These are phyloP conservation scores for Pterois miles DNA, from an alignment of 2,797 vertebrate genomes.

Conservation along the genomic window DNA sequence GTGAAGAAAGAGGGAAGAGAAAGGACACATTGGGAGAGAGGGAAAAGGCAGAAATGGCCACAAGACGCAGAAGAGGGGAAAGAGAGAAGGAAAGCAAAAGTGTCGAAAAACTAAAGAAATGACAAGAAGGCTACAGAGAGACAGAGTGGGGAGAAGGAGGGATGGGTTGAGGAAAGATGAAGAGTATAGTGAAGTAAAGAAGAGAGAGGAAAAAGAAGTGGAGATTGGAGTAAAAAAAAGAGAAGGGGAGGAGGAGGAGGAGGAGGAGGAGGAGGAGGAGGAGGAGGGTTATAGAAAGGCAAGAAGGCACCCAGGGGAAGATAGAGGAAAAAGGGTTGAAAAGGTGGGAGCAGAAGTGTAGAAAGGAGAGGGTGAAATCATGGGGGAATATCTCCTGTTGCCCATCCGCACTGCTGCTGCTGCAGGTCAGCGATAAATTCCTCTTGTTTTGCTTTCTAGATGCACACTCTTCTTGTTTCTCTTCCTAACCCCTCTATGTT, in stretches of 20 bases:
- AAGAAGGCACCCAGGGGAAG: constrained; percentile 67
- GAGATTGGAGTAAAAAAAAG: constrained; percentile 36
- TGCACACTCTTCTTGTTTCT: constrained; percentile 44
- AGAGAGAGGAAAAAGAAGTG: constrained; percentile 20
- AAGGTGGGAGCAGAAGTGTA: constrained; percentile 77
- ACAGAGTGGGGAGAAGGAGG: not conserved
- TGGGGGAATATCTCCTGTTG: constrained; percentile 70
- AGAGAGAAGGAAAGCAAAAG: constrained; percentile 29
- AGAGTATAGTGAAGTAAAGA: constrained; percentile 22
- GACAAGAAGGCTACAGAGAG: constrained; percentile 30
- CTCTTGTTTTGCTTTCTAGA: constrained; percentile 71
- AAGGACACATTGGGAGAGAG: constrained; percentile 41
- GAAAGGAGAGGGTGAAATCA: constrained; percentile 71
- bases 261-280: constrained; percentile 11
- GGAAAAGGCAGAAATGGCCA: constrained; percentile 35
- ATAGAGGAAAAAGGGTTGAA: constrained; percentile 67
- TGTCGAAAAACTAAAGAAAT: constrained; percentile 44
- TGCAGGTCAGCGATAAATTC: constrained; percentile 72
- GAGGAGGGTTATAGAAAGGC: constrained; percentile 45
- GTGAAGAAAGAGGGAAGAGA: constrained; percentile 35
- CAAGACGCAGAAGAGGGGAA: constrained; percentile 45
- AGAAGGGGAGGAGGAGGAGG: not conserved
- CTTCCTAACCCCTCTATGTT: constrained; percentile 46
- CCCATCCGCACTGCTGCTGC: constrained; percentile 49
- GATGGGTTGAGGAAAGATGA: not conserved